Percentiles rank a stretch among this genome's conserved stretches.
Conservation (phyloP, 2,888 invertebrate genomes). For the Platerodrilus igneus region DNA sequence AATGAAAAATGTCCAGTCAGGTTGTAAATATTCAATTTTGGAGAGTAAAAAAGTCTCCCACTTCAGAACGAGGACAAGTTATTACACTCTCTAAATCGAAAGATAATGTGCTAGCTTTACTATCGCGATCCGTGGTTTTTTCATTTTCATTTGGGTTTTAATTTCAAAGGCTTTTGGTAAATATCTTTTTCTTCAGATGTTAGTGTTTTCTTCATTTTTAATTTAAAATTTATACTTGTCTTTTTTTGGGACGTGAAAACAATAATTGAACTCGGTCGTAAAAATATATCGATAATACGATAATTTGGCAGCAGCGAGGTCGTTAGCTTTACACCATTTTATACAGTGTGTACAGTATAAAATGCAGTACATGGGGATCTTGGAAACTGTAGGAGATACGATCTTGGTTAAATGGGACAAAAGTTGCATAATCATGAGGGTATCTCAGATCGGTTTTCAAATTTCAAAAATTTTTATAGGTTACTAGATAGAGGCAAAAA, state of each 20-base stretch:
- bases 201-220: constrained; percentile 2
- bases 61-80: constrained; percentile 27
- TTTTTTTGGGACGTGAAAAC: constrained; percentile 2
- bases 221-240: constrained; percentile 1
- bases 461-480: no score
- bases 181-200: constrained; percentile 3
- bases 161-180: background rate
- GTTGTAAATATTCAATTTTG: constrained; percentile 4
- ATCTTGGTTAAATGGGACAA: no score
- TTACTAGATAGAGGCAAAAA: no score
- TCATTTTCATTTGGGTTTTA: constrained; percentile 4
- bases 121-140: background rate
- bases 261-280: constrained; percentile 1
- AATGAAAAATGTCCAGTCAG: no score
- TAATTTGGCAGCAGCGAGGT: no score
- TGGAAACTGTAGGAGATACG: no score
- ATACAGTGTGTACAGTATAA: no score
- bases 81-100: constrained; percentile 30
- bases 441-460: no score
- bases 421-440: no score
- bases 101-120: background rate
- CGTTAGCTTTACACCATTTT: background rate
- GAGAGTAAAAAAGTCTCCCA: constrained; percentile 27
- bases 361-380: no score
- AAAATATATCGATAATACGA: constrained; percentile 1